Conservation (phyloP, 1,140 invertebrate species). For the Anastatus disparis region DNA sequence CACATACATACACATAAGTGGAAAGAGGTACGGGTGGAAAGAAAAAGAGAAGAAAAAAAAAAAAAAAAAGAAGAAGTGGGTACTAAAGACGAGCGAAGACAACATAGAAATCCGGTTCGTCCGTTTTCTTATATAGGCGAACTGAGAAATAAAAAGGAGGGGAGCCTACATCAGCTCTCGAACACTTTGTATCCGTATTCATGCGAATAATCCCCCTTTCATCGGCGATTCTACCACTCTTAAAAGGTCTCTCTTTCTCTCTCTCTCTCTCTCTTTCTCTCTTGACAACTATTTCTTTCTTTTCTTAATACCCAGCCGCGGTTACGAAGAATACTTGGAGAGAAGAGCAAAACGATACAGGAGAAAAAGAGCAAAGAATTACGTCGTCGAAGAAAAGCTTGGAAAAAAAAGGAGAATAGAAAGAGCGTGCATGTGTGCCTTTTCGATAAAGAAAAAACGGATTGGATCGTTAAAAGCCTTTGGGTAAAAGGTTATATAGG, state of each 20-base stretch:
- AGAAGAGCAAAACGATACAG: no score
- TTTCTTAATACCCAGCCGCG: slow-evolving; percentile 30
- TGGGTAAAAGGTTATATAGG: slow-evolving; percentile 27
- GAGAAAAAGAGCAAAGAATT: neutral
- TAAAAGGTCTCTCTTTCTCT: slow-evolving; percentile 35
- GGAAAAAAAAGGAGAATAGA: slow-evolving; percentile 9
- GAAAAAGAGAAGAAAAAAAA: neutral
- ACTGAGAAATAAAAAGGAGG: neutral
- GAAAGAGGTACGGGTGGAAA: neutral
- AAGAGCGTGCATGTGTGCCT: slow-evolving; percentile 32
- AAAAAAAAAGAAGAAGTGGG: slow-evolving; percentile 22
- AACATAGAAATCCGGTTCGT: slow-evolving; percentile 43
- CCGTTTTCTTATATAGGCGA: slow-evolving; percentile 25
- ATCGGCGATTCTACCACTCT: slow-evolving; percentile 40
- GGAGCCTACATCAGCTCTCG: neutral
- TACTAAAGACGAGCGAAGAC: slow-evolving; percentile 41
- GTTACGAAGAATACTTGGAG: slow-evolving; percentile 15
- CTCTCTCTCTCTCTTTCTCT: no score
- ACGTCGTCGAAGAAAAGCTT: neutral
- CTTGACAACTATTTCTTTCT: slow-evolving; percentile 33
- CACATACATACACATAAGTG: neutral
- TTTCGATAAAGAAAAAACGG: slow-evolving; percentile 36
- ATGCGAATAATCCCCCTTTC: slow-evolving; percentile 44
- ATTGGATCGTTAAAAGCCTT: slow-evolving; percentile 29
- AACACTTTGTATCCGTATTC: slow-evolving; percentile 44